Evolutionary conservation across 2,797 vertebrate genomes (phyloP).

Genomic region (Lycodopsis pacificus): DNA sequence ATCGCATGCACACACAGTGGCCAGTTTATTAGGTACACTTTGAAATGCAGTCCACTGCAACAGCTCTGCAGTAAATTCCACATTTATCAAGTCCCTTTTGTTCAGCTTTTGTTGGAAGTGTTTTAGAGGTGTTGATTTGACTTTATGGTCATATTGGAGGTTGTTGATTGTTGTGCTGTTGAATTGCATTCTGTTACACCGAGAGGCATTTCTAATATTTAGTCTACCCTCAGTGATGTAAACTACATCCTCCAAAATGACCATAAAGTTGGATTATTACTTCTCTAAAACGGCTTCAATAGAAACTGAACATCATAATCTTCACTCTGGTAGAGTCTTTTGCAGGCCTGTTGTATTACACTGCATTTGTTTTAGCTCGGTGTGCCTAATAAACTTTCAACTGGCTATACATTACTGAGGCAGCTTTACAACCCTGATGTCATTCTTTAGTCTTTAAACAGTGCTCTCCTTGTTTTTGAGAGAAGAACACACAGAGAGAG

Average conservation of each 20-base stretch:
- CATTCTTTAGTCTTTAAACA: conserved; percentile 50
- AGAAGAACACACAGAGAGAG: conserved; percentile 29
- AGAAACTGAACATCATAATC: conserved; percentile 3
- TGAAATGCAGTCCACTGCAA: neutral
- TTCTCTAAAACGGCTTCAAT: neutral
- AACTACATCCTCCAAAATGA: conserved; percentile 6
- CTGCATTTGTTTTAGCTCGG: conserved; percentile 3
- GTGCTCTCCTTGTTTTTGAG: conserved; percentile 54
- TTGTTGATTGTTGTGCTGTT: conserved; percentile 2
- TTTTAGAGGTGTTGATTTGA: conserved; percentile 17
- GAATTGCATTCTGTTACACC: neutral
- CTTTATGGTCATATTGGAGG: conserved; percentile 14
- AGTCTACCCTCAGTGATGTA: neutral
- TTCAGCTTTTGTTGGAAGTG: neutral
- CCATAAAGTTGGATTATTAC: neutral
- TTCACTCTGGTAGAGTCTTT: conserved; percentile 3
- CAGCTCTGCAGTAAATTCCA: neutral
- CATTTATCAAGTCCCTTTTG: neutral
- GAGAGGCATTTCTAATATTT: neutral
- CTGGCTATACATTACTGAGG: neutral
- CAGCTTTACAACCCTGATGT: conserved; percentile 20
- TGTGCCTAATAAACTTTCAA: conserved; percentile 20
- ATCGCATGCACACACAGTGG: neutral
- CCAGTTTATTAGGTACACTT: conserved; percentile 1
- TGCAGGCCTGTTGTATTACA: neutral